Evolutionary conservation across 1,140 invertebrate species (phyloP), one percentile per base, ranked within the genome.

Genomic region (Magallana gigas): DNA sequence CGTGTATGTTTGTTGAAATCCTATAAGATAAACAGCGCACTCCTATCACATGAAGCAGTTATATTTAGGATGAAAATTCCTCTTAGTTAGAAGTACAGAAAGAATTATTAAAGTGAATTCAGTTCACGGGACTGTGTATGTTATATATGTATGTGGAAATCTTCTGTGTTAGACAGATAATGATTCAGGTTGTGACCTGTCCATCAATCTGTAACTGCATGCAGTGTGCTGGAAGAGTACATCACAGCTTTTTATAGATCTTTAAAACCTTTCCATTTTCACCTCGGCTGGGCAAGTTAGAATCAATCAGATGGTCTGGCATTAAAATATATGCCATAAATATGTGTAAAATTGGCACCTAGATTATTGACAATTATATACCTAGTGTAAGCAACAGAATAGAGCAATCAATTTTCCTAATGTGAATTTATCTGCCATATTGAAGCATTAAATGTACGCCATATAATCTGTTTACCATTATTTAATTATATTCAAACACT

Each of bases 391-490:
- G 68, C 23, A 76, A 29, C 68, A 76, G 68, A 76, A 76, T 76
- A 76, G 68, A 76, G 23, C 60, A 76, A 76, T 76, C 68, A 76
- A 76, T 76, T 76, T 76, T 76, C 23, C 68, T 29, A 64, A 64
- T 76, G 68, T 29, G 68, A 76, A 76, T 76, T 76, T 76, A 76
- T 76, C 68, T 29, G 68, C 68, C 23, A 18, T 76, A 76, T 76
- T 76, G 68, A 76, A 76, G 68, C 68, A 29, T 76, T 76, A 29
- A 76, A 76, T 76, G 18, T 76, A 29, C 23, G 23, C 18, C 68
- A 29, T 76, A 76, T 76, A 76, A 76, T 76, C 68, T 76, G 68
- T 76, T 76, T 76, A 76, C 68, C 68, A 76, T 76, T 76, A 76
- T 76, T 76, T 76, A 76, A 76, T 76, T 76, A 76, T 76, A 76